A percentile compares a stretch with the other conserved stretches of the same genome.
Conservation (phyloP, 2,797 vertebrate genomes). For the Crenuchus spilurus region DNA sequence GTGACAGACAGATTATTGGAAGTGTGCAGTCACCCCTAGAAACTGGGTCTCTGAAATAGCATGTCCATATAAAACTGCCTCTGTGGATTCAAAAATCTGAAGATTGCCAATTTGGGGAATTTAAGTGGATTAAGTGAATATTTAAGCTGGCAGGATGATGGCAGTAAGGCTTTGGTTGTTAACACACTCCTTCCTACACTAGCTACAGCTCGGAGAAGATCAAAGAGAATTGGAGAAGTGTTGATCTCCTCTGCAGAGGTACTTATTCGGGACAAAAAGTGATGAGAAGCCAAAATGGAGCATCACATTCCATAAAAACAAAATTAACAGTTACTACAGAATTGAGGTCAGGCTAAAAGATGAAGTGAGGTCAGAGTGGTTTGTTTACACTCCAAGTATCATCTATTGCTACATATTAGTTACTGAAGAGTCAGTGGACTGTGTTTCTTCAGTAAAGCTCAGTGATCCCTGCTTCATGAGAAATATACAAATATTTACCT, state of each 20-base stretch:
- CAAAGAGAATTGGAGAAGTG: constrained; percentile 60
- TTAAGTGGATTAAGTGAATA: constrained; percentile 54
- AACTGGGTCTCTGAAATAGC: constrained; percentile 15
- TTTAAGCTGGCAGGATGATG: constrained; percentile 43
- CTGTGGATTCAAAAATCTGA: constrained; percentile 14
- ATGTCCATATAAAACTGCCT: neutral
- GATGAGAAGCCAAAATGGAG: constrained; percentile 49
- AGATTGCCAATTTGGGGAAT: constrained; percentile 46
- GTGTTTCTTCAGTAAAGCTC: too few species aligned
- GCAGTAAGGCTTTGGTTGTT: neutral
- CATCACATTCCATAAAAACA: constrained; percentile 57
- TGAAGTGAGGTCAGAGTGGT: neutral
- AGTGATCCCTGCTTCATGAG: too few species aligned
- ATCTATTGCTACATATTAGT: too few species aligned
- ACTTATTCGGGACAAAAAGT: constrained; percentile 58
- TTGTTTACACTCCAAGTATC: too few species aligned
- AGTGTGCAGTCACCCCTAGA: neutral
- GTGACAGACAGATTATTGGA: neutral
- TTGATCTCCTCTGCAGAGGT: constrained; percentile 56
- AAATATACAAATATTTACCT: too few species aligned
- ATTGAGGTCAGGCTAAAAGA: constrained; percentile 26
- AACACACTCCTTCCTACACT: constrained; percentile 51
- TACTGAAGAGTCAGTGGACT: too few species aligned
- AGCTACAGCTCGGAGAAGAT: constrained; percentile 56
- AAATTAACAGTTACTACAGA: constrained; percentile 52